Percentiles rank a stretch among this genome's conserved stretches.
These are phyloP conservation scores for Arctocebus calabarensis DNA, from an alignment of 2,797 vertebrate genomes.

Conservation along the genomic window DNA sequence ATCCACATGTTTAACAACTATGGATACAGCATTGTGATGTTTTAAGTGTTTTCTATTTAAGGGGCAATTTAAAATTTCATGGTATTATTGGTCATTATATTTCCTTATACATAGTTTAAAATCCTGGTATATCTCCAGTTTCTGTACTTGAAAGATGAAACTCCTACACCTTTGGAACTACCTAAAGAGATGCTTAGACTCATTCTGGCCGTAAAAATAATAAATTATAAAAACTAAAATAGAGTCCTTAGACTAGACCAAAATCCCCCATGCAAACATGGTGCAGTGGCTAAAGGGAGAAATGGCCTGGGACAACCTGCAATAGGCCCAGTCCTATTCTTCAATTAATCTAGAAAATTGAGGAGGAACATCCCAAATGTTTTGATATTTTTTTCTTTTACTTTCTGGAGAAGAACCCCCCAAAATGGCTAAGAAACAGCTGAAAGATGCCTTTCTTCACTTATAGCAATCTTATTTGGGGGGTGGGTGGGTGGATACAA, in stretches of 20 bases:
- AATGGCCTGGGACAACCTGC: not conserved
- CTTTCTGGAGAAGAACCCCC: not conserved
- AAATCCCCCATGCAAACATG: not conserved
- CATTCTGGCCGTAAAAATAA: not conserved
- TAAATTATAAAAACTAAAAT: not conserved
- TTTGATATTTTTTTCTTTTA: not conserved
- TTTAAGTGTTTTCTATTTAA: not conserved
- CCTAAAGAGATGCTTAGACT: not conserved
- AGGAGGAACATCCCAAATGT: not conserved
- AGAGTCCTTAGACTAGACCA: not conserved
- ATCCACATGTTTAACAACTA: not conserved
- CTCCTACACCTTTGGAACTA: not conserved
- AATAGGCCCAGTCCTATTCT: not conserved
- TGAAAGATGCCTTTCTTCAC: not conserved
- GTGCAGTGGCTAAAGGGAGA: not conserved
- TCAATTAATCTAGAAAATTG: not conserved
- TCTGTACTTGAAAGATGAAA: not conserved
- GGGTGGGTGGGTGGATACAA: not conserved
- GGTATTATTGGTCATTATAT: not conserved
- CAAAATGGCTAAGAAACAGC: not conserved
- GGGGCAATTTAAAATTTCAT: not conserved
- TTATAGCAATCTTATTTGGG: not conserved
- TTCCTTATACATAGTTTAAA: not conserved
- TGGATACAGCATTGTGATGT: not conserved
- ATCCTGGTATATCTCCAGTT: not conserved